Base-by-base conservation (phyloP, 2,797 vertebrate genomes). In the Halcyon chelicuti region DNA sequence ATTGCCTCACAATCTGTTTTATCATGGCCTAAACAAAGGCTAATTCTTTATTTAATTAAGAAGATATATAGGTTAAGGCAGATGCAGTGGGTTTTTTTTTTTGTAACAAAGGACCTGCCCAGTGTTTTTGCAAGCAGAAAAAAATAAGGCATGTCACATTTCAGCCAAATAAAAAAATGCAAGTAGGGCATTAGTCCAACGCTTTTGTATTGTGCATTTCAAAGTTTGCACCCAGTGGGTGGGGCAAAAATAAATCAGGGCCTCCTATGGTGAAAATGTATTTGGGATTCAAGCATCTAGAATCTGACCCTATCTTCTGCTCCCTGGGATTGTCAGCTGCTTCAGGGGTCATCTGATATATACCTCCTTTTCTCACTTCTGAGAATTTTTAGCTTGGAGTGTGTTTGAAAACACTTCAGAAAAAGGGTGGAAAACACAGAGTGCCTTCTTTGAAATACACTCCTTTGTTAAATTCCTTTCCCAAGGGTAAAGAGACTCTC, bases 401-500 rank as follows among this genome's bases (percentile, higher is more conserved):
- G 90, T 97, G 96, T 96, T 94, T 96, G 97, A 97, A 97, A 96
- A 91, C 82, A 94, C 90, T 96, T 96, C 96, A 96, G 91, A 93
- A 95, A 94, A 96, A 96, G 91, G 80, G 82, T 94, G 86, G 96
- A 92, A 95, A 97, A 96, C 95, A 94, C n/a, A 29, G 96, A 97
- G 77, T 42, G 81, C 94, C 86, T 94, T 94, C 95, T 95, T 95
- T 96, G 96, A 97, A 94, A 93, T 88, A 84, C 66, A 73, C 77
- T 96, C 86, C 96, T 97, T 97, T 96, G 96, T 96, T 91, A 96
- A 96, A 93, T 92, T 93, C 81, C 90, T 97, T 94, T 96, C 96
- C 93, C 82, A 87, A 88, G 95, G 91, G 82, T 88, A 93, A 88
- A 85, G 83, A 94, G 74, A 93, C 89, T 96, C 87, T 95, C 92